phyloP scores from a whole-genome alignment of 2,113 vertebrate species.

The Cyprinodon tularosa region DNA sequence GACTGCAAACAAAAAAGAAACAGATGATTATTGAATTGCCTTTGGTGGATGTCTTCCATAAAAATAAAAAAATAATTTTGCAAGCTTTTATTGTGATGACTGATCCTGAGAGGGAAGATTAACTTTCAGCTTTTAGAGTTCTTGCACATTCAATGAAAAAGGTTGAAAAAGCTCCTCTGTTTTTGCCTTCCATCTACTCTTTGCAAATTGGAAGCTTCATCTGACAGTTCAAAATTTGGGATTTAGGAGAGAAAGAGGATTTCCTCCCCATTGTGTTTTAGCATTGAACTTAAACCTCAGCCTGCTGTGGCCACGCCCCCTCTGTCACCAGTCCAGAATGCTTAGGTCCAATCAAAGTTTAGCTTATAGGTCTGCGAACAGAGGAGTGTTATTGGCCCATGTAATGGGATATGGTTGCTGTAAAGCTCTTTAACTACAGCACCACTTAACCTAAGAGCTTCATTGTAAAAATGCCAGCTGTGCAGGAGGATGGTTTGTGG shows the following conservation, averaged over 20 bases:
- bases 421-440: slow-evolving; percentile 47
- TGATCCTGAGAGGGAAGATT: slow-evolving; percentile 24
- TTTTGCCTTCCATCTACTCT: slow-evolving; percentile 13
- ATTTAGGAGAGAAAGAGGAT: slow-evolving; percentile 70
- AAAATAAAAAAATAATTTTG: background rate
- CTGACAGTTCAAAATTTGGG: slow-evolving; percentile 54
- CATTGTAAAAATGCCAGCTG: slow-evolving; percentile 61
- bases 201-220: slow-evolving; percentile 50
- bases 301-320: slow-evolving; percentile 38
- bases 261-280: slow-evolving; percentile 64
- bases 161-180: background rate
- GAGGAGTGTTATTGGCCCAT: slow-evolving; percentile 55
- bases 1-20: slow-evolving; percentile 40
- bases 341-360: slow-evolving; percentile 42
- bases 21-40: slow-evolving; percentile 20
- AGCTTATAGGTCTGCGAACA: slow-evolving; percentile 50
- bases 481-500: slow-evolving; percentile 48
- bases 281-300: slow-evolving; percentile 66
- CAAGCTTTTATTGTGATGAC: slow-evolving; percentile 24
- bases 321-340: slow-evolving; percentile 24
- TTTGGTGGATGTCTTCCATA: slow-evolving; percentile 19
- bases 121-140: slow-evolving; percentile 31
- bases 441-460: slow-evolving; percentile 57
- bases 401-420: slow-evolving; percentile 68
- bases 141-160: slow-evolving; percentile 15